Evolutionary conservation across 2,888 invertebrate genomes (phyloP), one percentile per base, ranked within the genome.

Genomic region (Aspidiotus rigidus): DNA sequence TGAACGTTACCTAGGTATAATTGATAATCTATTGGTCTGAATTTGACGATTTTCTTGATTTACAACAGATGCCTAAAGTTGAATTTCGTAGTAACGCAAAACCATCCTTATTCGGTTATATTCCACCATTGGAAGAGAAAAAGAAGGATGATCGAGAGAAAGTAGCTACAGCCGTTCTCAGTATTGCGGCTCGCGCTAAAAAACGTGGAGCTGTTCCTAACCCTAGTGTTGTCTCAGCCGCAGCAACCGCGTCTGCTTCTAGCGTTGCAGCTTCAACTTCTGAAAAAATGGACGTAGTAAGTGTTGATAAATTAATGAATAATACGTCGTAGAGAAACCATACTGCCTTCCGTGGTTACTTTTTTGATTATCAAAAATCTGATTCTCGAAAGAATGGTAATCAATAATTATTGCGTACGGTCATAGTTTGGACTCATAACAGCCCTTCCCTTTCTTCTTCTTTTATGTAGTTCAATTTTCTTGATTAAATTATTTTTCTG

Each of bases 101-200:
- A 76, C 97, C 98, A 7, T 95, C 95, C 1, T 82, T 90, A 28
- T 99, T 92, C 77, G 98, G 97, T 0, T 99, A 99, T 77, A 97
- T 98, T 0, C 92, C 98, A 9, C 88, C 96, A 0, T 80, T 99
- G 69, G 98, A 99, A 80, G 97, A 98, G 78, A 98, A 99, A 82
- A 98, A 98, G 81, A 93, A 96, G 54, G 96, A 97, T 77, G 94
- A 95, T 78, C 86, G 93, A 49, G 98, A 99, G 78, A 93, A 98
- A 77, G 96, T 99, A 3, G 94, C 96, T 71, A 98, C 98, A 7
- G 99, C 98, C 1, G 93, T 99, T 1, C 83, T 99, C 62, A 95
- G 95, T 76, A 97, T 97, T 76, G 97, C 98, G 0, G 96, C 95
- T 0, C 87, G 95, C 72, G 93, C 90, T 71, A 73, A 73, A 64